A percentile compares a stretch with the other conserved stretches of the same genome.
These are phyloP conservation scores for Cyprinodon variegatus DNA, from an alignment of 2,113 vertebrate species.

Conservation along the genomic window DNA sequence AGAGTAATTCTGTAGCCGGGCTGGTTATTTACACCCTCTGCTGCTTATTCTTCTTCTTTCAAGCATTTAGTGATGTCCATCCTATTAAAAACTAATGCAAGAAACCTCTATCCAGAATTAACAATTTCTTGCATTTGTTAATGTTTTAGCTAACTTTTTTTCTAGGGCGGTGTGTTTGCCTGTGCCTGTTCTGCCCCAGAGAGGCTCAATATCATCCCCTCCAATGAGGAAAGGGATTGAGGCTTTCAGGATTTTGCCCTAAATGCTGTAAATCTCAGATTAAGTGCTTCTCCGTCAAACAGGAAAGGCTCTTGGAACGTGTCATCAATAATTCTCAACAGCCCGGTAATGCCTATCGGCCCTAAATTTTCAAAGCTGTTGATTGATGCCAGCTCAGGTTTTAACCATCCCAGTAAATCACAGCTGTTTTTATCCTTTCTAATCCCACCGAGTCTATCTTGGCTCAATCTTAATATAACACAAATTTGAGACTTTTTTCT, in stretches of 20 bases:
- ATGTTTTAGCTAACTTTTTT: conserved; percentile 35
- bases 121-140: conserved; percentile 38
- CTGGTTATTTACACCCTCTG: too few species aligned
- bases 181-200: background rate
- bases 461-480: conserved; percentile 27
- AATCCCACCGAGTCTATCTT: conserved; percentile 35
- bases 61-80: background rate
- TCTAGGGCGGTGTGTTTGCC: conserved; percentile 14
- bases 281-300: conserved; percentile 45
- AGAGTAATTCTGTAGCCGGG: too few species aligned
- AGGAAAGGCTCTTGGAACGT: conserved; percentile 47
- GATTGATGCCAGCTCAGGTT: conserved; percentile 48
- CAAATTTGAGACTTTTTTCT: conserved; percentile 6
- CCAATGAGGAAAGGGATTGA: conserved; percentile 15
- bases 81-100: conserved; percentile 27
- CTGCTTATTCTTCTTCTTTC: background rate
- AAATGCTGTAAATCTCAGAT: conserved; percentile 67
- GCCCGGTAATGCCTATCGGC: conserved; percentile 63
- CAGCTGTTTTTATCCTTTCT: conserved; percentile 20
- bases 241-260: conserved; percentile 59
- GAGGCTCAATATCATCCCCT: conserved; percentile 39
- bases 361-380: conserved; percentile 46
- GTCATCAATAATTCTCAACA: conserved; percentile 68
- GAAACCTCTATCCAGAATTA: conserved; percentile 39
- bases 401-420: conserved; percentile 27